Evolutionary conservation across 2,797 vertebrate genomes (phyloP).

Genomic region (Melanotaenia maccullochi): DNA sequence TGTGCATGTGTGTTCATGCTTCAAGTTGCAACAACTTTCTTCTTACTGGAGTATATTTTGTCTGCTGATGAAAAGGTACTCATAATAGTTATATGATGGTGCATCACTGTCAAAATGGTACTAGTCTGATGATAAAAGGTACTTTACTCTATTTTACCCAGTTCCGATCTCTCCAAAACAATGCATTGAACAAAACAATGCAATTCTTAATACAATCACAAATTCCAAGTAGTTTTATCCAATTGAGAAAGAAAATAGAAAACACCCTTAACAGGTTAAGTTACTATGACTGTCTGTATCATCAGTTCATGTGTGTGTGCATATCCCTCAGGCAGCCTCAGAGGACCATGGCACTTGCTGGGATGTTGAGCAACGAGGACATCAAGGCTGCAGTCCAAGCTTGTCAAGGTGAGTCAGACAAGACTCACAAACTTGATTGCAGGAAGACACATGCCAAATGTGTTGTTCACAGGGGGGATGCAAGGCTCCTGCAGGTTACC

Average conservation of each 20-base stretch:
- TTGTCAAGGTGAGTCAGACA: conserved; percentile 82
- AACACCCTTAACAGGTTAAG: conserved; percentile 48
- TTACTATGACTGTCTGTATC: conserved; percentile 58
- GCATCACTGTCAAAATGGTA: conserved; percentile 20
- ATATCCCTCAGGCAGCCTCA: conserved; percentile 62
- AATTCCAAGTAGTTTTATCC: conserved; percentile 14
- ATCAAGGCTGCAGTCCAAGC: conserved; percentile 83
- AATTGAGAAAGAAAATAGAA: conserved; percentile 25
- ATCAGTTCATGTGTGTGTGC: conserved; percentile 38
- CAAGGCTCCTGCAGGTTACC: conserved; percentile 70
- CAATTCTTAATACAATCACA: conserved; percentile 3
- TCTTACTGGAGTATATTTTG: not conserved
- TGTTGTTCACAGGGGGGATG: conserved; percentile 25
- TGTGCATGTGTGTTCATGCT: not conserved
- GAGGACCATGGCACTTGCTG: conserved; percentile 83
- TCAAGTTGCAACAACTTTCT: conserved; percentile 43
- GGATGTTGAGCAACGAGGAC: conserved; percentile 84
- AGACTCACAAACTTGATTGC: not conserved
- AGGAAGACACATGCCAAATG: conserved; percentile 24
- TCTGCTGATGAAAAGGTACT: not conserved
- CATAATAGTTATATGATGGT: not conserved
- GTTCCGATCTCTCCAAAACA: conserved; percentile 8
- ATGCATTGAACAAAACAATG: not conserved
- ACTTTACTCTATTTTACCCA: conserved; percentile 8
- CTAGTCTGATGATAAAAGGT: conserved; percentile 13